Evolutionary conservation across 2,797 vertebrate species (phyloP).

Genomic region (Gouania willdenowi): DNA sequence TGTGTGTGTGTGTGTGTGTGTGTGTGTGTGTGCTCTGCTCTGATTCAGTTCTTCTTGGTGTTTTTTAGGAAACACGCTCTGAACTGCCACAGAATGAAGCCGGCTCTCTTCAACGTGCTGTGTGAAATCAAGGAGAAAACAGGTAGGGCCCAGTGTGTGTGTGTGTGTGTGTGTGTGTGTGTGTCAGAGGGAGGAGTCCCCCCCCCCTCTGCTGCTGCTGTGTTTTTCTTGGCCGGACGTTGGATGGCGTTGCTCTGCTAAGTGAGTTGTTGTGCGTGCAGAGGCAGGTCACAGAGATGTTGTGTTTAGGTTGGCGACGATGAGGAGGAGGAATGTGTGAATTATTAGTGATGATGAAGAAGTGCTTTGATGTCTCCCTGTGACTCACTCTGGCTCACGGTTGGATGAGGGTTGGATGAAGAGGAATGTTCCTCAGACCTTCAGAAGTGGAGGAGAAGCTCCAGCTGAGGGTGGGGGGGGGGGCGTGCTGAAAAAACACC

Average conservation of each 20-base stretch:
- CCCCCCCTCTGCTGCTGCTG: conserved; percentile 27
- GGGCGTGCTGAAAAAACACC: too few species aligned
- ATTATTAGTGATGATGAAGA: too few species aligned
- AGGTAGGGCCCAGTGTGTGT: conserved; percentile 84
- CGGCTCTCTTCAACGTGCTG: conserved; percentile 97
- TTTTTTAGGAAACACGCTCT: conserved; percentile 93
- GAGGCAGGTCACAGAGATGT: conserved; percentile 55
- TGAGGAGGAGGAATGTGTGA: conserved; percentile 61
- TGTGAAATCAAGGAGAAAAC: conserved; percentile 99
- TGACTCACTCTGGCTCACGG: conserved; percentile 74
- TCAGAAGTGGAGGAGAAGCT: conserved; percentile 46
- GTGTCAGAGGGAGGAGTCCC: conserved; percentile 41
- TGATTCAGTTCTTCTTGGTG: conserved; percentile 8
- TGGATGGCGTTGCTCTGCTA: too few species aligned
- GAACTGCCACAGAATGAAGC: conserved; percentile 99
- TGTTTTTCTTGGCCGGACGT: conserved; percentile 49
- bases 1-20: too few species aligned
- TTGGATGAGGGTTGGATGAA: too few species aligned
- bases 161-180: conserved; percentile 6
- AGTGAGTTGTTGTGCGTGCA: conserved; percentile 55
- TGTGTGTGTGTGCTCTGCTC: neutral
- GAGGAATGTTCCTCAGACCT: conserved; percentile 49
- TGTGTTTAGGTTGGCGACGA: conserved; percentile 57
- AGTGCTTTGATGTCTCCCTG: too few species aligned
- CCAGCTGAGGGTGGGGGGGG: too few species aligned